phyloP scores from a whole-genome alignment of 2,888 invertebrate genomes.

The Deilephila porcellus region DNA sequence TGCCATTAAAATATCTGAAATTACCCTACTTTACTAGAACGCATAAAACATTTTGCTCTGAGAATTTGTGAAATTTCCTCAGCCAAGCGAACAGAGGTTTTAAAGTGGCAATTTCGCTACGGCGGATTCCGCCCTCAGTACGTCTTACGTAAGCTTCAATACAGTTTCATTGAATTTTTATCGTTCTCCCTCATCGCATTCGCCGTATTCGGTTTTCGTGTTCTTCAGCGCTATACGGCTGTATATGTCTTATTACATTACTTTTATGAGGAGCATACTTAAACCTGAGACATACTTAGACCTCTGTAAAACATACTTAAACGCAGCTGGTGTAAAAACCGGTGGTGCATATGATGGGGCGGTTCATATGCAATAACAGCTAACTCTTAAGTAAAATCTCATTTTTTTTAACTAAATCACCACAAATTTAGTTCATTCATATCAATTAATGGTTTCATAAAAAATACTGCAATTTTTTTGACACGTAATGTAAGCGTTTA shows the following conservation, averaged over 20 bases:
- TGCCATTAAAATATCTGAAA: constrained; percentile 11
- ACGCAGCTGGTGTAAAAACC: no score
- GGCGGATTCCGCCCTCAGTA: constrained; percentile 34
- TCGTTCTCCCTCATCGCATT: constrained; percentile 46
- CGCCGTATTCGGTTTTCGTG: constrained; percentile 52
- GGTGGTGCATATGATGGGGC: no score
- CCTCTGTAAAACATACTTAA: background rate
- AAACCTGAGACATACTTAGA: background rate
- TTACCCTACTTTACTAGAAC: background rate
- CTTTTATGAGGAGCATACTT: background rate
- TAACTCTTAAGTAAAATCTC: background rate
- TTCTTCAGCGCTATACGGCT: background rate
- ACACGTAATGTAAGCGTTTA: background rate
- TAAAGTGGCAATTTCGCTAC: constrained; percentile 12
- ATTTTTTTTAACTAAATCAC: background rate
- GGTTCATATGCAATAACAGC: background rate
- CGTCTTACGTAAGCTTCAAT: constrained; percentile 62
- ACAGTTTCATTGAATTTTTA: constrained; percentile 67
- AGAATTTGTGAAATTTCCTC: constrained; percentile 9
- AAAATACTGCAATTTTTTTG: background rate
- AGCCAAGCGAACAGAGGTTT: background rate
- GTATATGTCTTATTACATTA: background rate
- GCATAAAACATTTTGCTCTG: background rate
- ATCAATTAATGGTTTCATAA: background rate
- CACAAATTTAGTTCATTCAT: background rate